Conservation (phyloP, 2,797 vertebrate genomes). For the Etheostoma nigrum region DNA sequence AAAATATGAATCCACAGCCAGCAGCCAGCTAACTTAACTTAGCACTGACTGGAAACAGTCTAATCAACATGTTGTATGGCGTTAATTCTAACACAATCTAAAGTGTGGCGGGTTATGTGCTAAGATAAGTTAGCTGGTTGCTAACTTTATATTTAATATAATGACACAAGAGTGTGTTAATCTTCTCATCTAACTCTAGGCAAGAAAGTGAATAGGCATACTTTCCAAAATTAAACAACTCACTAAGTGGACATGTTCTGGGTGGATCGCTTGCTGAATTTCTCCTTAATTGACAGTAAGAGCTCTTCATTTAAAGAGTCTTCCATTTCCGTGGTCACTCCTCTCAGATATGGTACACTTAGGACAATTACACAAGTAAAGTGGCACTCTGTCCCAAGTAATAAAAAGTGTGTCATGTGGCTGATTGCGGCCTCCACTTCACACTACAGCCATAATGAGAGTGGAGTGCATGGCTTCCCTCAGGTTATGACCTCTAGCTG, state of each 20-base stretch:
- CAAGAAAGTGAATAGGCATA: neutral
- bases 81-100: too few relatives aligned
- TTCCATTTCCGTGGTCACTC: conserved; percentile 63
- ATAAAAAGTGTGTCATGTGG: conserved; percentile 43
- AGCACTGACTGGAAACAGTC: neutral
- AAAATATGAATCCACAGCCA: neutral
- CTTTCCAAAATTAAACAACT: neutral
- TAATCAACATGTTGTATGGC: too few relatives aligned
- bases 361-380: conserved; percentile 74
- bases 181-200: neutral
- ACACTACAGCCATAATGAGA: conserved; percentile 44
- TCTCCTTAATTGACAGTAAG: conserved; percentile 69
- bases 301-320: conserved; percentile 71
- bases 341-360: conserved; percentile 73
- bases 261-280: conserved; percentile 34
- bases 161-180: neutral
- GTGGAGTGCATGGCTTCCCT: conserved; percentile 29
- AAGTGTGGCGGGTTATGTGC: too few relatives aligned
- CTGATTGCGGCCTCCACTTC: conserved; percentile 58
- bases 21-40: neutral
- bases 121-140: neutral
- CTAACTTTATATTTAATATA: neutral
- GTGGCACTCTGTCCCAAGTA: conserved; percentile 58
- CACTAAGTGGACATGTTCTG: neutral
- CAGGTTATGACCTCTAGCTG: conserved; percentile 51